A percentile compares a stretch with the other conserved stretches of the same genome.
Conservation (phyloP, 1,140 invertebrate species). For the Drosophila pallidifrons region DNA sequence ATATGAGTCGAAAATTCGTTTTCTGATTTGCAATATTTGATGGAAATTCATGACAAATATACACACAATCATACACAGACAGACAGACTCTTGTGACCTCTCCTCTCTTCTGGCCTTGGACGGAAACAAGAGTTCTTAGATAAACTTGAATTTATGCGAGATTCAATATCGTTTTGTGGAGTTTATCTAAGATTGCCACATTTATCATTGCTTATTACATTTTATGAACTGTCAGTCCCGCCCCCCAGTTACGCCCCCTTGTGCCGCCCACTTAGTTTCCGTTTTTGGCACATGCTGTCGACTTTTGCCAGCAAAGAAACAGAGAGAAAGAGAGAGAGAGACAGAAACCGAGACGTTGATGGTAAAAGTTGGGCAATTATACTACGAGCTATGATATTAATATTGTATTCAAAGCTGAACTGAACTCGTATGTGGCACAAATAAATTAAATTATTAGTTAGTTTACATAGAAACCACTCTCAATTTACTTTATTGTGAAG, state of each 20-base stretch:
- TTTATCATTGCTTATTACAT: conserved; percentile 13
- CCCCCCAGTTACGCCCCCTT: neutral
- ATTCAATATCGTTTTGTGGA: conserved; percentile 5
- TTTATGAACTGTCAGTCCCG: neutral
- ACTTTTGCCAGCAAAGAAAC: too few species aligned
- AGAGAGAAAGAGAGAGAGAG: too few species aligned
- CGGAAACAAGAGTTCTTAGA: neutral
- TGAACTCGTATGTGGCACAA: neutral
- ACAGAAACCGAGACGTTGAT: too few species aligned
- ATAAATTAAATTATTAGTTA: conserved; percentile 1
- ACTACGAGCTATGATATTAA: too few species aligned
- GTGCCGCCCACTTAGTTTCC: neutral
- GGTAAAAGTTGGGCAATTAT: conserved; percentile 5
- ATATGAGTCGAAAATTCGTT: conserved; percentile 17
- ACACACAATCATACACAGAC: conserved; percentile 1
- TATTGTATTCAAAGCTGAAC: neutral
- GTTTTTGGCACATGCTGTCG: too few species aligned
- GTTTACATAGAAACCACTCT: neutral
- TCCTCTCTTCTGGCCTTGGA: neutral
- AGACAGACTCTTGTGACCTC: neutral
- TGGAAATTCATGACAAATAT: conserved; percentile 4
- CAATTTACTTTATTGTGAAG: too few species aligned
- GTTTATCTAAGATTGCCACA: neutral
- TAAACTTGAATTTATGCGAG: conserved; percentile 4
- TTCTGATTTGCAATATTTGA: conserved; percentile 14